Base-by-base conservation (phyloP, 2,113 vertebrate species). In the Notarius lentiginosus region DNA sequence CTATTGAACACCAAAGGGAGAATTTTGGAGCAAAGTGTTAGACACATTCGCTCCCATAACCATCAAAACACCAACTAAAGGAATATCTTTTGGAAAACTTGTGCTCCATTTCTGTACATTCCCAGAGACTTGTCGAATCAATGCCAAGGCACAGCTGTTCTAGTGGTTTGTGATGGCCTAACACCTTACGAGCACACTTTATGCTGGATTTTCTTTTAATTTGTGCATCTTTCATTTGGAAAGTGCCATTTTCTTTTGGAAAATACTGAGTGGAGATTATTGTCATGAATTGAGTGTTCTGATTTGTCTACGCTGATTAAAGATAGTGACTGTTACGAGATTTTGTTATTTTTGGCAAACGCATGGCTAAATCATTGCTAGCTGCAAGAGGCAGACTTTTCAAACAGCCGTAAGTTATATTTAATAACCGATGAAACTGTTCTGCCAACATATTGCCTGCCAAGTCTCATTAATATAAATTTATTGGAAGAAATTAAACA, bases 391-490 rank as follows among this genome's bases (percentile, higher is more conserved):
- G 47, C 56, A 60, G 56, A 47, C 27, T 61, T 81, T 81, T 61
- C 20, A 81, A 61, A 61, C 79, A 81, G 56, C 9, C 9, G 7
- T 60, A 11, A 61, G 61, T 47, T 22, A 61, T 81, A 81, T 12
- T 81, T 22, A 81, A 81, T 41, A 81, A 61, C 56, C 5, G 56
- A 81, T 47, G 79, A 47, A 81, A 81, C 79, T 61, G 47, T 81
- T 61, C 15, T 22, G 79, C 79, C 79, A 80, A 60, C 56, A 34
- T 60, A 34, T 80, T 2, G 20, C 18, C 56, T 81, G 79, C 79
- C 79, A 81, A 41, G 30, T 24, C 10, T 0, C 56, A 47, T 61
- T 81, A 61, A 81, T 47, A 61, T 41, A 10, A 47, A 61, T 47
- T 41, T 61, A 41, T 22, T 81, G 56, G 56, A 61, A 81, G 56